Evolutionary conservation across 2,797 vertebrate species (phyloP), one percentile per base, ranked within the genome.

Genomic region (Lagodon rhomboides): DNA sequence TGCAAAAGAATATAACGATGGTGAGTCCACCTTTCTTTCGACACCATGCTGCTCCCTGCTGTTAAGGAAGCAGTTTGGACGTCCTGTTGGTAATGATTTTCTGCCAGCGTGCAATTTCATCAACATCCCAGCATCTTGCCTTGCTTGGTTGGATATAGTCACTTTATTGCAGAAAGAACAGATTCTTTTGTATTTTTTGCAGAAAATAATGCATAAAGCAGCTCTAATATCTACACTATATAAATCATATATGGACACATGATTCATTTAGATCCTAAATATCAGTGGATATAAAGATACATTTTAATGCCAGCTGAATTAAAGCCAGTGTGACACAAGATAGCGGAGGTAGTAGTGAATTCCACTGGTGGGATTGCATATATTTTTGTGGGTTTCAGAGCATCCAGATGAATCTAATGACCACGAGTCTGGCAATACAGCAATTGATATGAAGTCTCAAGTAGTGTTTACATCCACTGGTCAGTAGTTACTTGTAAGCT

Each of bases 51-150:
- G 15, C 65, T n/a, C 4, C 47, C 47, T 50, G 58, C 82, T 70
- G 69, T 67, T 38, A 56, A 59, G 22, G 55, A 69, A 23, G 34
- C 27, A 18, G 13, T 64, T 61, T 60, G 50, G 23, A 55, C 64
- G 78, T 82, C 62, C 74, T 74, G 49, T 44, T 80, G 59, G 16
- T 51, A 6, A 27, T 53, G 47, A 68, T 64, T 66, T 73, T 46
- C 7, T 72, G 53, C 23, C n/a, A 0, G 43, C 38, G 49, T 68
- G 6, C 58, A 49, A 13, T 78, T 71, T 75, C 63, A 23, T 72
- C 41, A 70, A 17, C 34, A 44, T 66, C 61, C 60, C 64, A 44
- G 75, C 59, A 72, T 56, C 5, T 15, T 56, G 63, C 50, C 66
- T 75, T 27, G 13, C 60, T 54, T 1, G 1, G 61, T 43, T 66